Conservation (phyloP, 2,797 vertebrate genomes). For the Epinephelus awoara region DNA sequence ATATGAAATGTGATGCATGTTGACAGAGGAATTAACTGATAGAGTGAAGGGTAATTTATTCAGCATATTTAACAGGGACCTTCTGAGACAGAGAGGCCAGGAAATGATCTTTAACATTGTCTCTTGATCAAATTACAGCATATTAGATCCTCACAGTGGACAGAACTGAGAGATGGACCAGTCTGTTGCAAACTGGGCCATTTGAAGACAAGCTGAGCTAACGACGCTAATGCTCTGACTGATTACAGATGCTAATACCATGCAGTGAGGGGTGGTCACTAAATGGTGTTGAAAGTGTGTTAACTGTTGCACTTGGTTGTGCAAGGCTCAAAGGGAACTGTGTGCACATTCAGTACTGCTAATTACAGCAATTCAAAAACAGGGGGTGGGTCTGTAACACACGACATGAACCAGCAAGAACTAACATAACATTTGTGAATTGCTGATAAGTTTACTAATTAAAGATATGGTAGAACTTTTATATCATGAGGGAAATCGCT, state of each 20-base stretch:
- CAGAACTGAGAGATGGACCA: slow-evolving; percentile 5
- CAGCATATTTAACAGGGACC: slow-evolving; percentile 25
- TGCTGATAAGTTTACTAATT: neutral
- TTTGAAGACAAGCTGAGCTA: slow-evolving; percentile 13
- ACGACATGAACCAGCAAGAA: neutral
- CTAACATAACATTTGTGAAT: neutral
- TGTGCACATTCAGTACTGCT: neutral
- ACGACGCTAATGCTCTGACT: neutral
- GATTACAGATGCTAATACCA: neutral
- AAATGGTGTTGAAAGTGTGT: neutral
- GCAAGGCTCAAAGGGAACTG: neutral
- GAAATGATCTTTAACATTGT: slow-evolving; percentile 55
- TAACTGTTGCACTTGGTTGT: neutral
- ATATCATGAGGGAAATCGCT: too few relatives aligned
- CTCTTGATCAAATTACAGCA: slow-evolving; percentile 16
- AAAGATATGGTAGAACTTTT: neutral
- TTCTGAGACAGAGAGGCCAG: slow-evolving; percentile 17
- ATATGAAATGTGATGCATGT: slow-evolving; percentile 42
- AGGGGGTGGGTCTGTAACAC: neutral
- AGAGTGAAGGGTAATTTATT: slow-evolving; percentile 41
- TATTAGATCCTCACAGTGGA: slow-evolving; percentile 11
- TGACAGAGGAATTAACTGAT: slow-evolving; percentile 32
- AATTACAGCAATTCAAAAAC: neutral
- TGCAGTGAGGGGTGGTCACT: neutral
- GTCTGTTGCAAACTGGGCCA: neutral